Conservation (phyloP, 2,113 vertebrate species). For the Pseudopipra pipra region DNA sequence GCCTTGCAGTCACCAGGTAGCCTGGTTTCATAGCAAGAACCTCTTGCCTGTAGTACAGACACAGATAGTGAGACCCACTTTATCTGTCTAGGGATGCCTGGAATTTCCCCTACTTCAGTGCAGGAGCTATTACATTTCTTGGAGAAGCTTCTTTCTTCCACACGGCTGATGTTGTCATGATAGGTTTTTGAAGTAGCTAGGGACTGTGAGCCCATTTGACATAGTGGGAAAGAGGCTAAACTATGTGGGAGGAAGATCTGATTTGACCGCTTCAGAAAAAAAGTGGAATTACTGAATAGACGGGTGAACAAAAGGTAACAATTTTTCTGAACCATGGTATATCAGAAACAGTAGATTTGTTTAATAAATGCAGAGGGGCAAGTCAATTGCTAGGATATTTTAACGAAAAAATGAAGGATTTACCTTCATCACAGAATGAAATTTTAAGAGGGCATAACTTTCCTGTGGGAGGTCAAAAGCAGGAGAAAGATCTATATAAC, state of each 20-base stretch:
- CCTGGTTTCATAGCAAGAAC: neutral
- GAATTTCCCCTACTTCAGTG: neutral
- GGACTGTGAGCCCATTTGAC: neutral
- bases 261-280: neutral
- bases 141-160: neutral
- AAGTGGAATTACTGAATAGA: neutral
- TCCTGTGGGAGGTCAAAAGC: neutral
- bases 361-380: neutral
- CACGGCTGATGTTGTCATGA: neutral
- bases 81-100: neutral
- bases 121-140: neutral
- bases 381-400: neutral
- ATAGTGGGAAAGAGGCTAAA: neutral
- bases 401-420: neutral
- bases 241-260: neutral
- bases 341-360: neutral
- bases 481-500: neutral
- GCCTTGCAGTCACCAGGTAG: neutral
- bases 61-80: neutral
- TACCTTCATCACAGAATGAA: neutral
- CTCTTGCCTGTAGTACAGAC: neutral
- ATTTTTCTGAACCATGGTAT: neutral
- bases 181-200: rapidly evolving
- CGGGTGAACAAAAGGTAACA: neutral
- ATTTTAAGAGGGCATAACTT: neutral